These are phyloP conservation scores for Halyomorpha halys DNA, from an alignment of 1,140 invertebrate species.

Conservation along the genomic window DNA sequence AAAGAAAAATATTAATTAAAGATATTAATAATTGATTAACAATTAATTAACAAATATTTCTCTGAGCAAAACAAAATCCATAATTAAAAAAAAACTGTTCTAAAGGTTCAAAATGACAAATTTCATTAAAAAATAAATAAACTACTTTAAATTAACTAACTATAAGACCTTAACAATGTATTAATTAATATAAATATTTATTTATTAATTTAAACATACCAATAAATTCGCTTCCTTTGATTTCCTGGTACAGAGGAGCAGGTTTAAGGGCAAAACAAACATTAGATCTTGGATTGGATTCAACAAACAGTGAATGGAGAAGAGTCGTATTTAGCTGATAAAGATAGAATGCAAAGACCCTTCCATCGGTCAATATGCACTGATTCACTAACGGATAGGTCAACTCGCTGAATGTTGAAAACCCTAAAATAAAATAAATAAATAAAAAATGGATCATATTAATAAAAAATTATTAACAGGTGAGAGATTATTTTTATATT, in stretches of 20 bases:
- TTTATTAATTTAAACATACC: conserved; percentile 16
- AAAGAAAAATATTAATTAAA: too few species aligned
- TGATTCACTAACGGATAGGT: conserved; percentile 81
- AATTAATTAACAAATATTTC: too few species aligned
- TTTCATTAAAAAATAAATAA: neutral
- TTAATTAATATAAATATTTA: too few species aligned
- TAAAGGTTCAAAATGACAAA: neutral
- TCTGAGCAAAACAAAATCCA: too few species aligned
- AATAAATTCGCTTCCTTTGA: conserved; percentile 43
- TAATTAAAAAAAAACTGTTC: neutral
- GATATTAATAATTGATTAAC: too few species aligned
- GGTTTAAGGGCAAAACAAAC: conserved; percentile 66
- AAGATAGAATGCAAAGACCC: conserved; percentile 66
- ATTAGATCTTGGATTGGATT: conserved; percentile 60
- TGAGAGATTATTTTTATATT: too few species aligned
- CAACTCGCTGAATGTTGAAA: conserved; percentile 73
- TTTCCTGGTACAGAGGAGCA: conserved; percentile 59
- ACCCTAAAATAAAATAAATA: conserved; percentile 48
- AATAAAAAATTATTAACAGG: too few species aligned
- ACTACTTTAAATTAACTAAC: too few species aligned
- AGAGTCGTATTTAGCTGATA: conserved; percentile 83
- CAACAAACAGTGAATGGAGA: conserved; percentile 47
- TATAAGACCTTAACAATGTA: too few species aligned
- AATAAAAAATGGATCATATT: neutral
- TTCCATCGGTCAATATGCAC: conserved; percentile 73